These are phyloP conservation scores for Stegodyphus mimosarum DNA, from an alignment of 1,140 invertebrate genomes.

Conservation along the genomic window DNA sequence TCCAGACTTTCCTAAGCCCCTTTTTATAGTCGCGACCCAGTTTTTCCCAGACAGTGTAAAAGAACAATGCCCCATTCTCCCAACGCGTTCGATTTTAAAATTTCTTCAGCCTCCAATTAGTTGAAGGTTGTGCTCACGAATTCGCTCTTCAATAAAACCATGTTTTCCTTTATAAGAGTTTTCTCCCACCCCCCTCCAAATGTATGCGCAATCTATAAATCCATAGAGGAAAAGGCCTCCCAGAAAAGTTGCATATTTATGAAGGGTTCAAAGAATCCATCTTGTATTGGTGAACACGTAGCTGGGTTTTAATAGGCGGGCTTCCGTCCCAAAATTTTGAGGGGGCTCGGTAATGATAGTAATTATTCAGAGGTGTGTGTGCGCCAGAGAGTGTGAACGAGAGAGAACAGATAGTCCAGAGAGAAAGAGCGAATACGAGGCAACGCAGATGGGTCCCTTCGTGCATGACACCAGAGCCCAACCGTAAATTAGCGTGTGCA, in stretches of 20 bases:
- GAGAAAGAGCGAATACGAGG: constrained; percentile 48
- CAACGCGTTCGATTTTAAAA: constrained; percentile 50
- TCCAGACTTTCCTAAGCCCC: too few relatives aligned
- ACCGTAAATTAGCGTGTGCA: constrained; percentile 56
- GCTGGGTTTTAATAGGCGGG: constrained; percentile 50
- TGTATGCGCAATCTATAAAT: constrained; percentile 61
- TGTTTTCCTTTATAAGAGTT: constrained; percentile 50
- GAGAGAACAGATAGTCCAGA: constrained; percentile 18
- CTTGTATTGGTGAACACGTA: constrained; percentile 56
- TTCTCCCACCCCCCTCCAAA: constrained; percentile 23
- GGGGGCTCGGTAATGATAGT: constrained; percentile 55
- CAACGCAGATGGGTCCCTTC: constrained; percentile 56
- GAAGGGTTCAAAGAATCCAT: constrained; percentile 60
- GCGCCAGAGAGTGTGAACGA: constrained; percentile 14
- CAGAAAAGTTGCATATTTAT: constrained; percentile 60
- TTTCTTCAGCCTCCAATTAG: constrained; percentile 46
- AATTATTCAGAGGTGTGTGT: constrained; percentile 58
- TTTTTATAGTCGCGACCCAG: too few relatives aligned
- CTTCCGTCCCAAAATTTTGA: constrained; percentile 48
- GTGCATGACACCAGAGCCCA: constrained; percentile 57
- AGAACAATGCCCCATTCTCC: constrained; percentile 12
- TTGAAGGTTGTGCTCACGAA: background rate
- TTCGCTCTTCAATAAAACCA: constrained; percentile 55
- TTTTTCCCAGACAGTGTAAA: background rate
- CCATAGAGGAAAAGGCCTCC: constrained; percentile 42